Evolutionary conservation across 2,888 invertebrate species (phyloP).

Genomic region (Atrina japonica): DNA sequence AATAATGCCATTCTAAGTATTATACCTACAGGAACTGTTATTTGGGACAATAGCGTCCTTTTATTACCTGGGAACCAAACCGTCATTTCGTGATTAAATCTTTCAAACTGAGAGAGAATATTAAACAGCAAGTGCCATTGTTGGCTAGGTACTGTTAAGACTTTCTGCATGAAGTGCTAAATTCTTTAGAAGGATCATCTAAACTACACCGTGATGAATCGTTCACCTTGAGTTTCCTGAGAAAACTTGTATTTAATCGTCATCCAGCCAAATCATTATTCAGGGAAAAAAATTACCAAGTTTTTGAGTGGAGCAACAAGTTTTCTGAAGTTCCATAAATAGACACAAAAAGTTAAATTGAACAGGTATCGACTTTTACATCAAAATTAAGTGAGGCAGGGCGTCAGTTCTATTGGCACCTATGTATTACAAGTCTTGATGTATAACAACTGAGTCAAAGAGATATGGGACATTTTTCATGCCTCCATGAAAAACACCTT

Average conservation of each 20-base stretch:
- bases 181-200: neutral
- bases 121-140: conserved; percentile 27
- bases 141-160: conserved; percentile 23
- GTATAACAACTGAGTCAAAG: conserved; percentile 24
- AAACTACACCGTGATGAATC: conserved; percentile 7
- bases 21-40: conserved; percentile 3
- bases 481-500: conserved; percentile 29
- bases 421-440: neutral
- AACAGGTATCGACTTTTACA: neutral
- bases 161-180: conserved; percentile 7
- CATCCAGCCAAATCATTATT: conserved; percentile 15
- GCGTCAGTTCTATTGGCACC: neutral
- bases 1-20: conserved; percentile 1
- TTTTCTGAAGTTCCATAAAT: conserved; percentile 22
- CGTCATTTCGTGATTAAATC: conserved; percentile 25
- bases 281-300: conserved; percentile 8
- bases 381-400: conserved; percentile 18
- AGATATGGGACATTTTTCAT: conserved; percentile 32
- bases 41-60: conserved; percentile 20
- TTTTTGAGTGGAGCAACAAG: conserved; percentile 9
- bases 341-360: conserved; percentile 4
- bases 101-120: conserved; percentile 29
- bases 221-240: conserved; percentile 3
- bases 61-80: conserved; percentile 32
- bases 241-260: conserved; percentile 14